Conservation (phyloP, 2,797 vertebrate genomes). For the Pseudomugil tenellus region DNA sequence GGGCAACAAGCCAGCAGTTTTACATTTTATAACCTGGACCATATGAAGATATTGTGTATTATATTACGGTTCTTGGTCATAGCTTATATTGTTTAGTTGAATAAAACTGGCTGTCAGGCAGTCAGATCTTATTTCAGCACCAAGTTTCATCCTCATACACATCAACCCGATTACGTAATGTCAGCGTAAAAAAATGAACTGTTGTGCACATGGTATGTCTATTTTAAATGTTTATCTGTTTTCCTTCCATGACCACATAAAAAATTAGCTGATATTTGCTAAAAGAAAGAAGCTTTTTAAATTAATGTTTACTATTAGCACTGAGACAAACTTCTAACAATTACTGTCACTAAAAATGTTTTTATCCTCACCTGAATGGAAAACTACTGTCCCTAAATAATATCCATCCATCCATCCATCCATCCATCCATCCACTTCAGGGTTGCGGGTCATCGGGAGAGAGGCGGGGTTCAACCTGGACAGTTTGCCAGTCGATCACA, state of each 20-base stretch:
- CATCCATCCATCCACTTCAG: too few relatives aligned
- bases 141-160: neutral
- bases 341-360: too few relatives aligned
- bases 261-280: neutral
- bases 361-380: too few relatives aligned
- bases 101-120: constrained; percentile 3
- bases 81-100: constrained; percentile 14
- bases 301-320: neutral
- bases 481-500: too few relatives aligned
- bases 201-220: neutral
- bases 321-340: neutral
- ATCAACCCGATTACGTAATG: neutral
- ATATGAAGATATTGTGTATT: constrained; percentile 10
- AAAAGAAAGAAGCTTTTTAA: neutral
- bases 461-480: too few relatives aligned
- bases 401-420: too few relatives aligned
- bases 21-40: constrained; percentile 26
- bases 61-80: neutral
- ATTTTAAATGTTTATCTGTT: too few relatives aligned
- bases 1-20: constrained; percentile 42
- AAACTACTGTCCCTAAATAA: neutral
- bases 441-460: too few relatives aligned
- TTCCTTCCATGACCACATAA: neutral
- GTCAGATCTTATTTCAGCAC: constrained; percentile 1
- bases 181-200: neutral